A percentile compares a stretch with the other conserved stretches of the same genome.
Evolutionary conservation across 53 echinoderm and acorn worm genomes (phyloP).

Genomic region (Pentamera pediparva): DNA sequence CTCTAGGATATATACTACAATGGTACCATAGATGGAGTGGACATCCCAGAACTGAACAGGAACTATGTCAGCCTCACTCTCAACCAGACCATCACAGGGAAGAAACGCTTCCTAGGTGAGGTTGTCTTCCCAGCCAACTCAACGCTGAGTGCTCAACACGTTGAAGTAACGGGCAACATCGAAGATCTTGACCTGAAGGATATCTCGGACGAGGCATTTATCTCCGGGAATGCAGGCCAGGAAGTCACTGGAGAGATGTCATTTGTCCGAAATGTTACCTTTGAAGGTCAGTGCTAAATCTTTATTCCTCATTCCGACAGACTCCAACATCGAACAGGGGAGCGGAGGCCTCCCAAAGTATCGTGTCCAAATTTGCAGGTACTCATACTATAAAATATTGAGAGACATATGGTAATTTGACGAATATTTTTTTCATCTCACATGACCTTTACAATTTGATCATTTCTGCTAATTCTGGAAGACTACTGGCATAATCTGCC

Average conservation of each 20-base stretch:
- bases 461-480: no score
- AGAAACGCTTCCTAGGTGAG: constrained; percentile 43
- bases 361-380: no score
- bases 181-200: constrained; percentile 47
- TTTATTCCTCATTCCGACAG: no score
- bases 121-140: constrained; percentile 35
- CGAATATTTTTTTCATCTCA: no score
- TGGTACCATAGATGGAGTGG: constrained; percentile 57
- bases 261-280: constrained; percentile 45
- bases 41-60: constrained; percentile 43
- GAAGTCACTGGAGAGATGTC: constrained; percentile 53
- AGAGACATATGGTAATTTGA: no score
- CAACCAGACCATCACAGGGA: constrained; percentile 58
- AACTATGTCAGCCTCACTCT: constrained; percentile 64
- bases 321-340: no score
- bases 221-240: constrained; percentile 30
- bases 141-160: constrained; percentile 24
- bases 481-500: no score
- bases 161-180: constrained; percentile 38
- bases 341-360: no score
- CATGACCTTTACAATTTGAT: no score
- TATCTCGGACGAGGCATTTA: constrained; percentile 36
- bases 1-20: constrained; percentile 46
- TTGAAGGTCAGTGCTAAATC: constrained; percentile 54
- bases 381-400: not conserved